phyloP scores from a whole-genome alignment of 2,888 invertebrate genomes.

The Drosophila emarginata region DNA sequence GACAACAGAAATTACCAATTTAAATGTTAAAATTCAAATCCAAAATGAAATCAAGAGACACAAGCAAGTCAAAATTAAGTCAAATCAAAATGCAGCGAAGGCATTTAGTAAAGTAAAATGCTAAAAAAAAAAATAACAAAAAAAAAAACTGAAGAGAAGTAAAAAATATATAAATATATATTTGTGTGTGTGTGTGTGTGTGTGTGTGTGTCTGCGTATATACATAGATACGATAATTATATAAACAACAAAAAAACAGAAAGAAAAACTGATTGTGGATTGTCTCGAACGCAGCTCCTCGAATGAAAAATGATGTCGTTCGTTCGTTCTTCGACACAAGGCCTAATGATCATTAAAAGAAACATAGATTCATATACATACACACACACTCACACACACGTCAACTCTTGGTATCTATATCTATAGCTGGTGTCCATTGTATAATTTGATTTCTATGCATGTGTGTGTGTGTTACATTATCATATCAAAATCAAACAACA shows the following conservation, averaged over 20 bases:
- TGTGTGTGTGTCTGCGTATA: slow-evolving; percentile 3
- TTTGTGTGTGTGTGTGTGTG: not conserved
- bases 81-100: slow-evolving; percentile 64
- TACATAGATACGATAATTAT: slow-evolving; percentile 45
- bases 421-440: slow-evolving; percentile 5
- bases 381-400: not conserved
- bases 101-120: slow-evolving; percentile 41
- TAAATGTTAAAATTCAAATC: slow-evolving; percentile 66
- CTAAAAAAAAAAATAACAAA: slow-evolving; percentile 25
- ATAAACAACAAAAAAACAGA: slow-evolving; percentile 43
- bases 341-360: slow-evolving; percentile 60
- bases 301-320: slow-evolving; percentile 57
- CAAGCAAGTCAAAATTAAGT: slow-evolving; percentile 66
- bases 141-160: not conserved
- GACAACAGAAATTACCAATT: slow-evolving; percentile 62
- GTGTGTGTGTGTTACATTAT: slow-evolving; percentile 48
- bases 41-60: slow-evolving; percentile 41
- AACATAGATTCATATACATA: slow-evolving; percentile 38
- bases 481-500: slow-evolving; percentile 69
- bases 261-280: slow-evolving; percentile 33
- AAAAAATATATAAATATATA: slow-evolving; percentile 20
- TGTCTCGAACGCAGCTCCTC: slow-evolving; percentile 25
- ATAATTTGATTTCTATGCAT: not conserved
- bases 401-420: not conserved
- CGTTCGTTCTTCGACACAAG: slow-evolving; percentile 27